Conservation (phyloP, 2,113 vertebrate genomes). For the Nannospalax galili region DNA sequence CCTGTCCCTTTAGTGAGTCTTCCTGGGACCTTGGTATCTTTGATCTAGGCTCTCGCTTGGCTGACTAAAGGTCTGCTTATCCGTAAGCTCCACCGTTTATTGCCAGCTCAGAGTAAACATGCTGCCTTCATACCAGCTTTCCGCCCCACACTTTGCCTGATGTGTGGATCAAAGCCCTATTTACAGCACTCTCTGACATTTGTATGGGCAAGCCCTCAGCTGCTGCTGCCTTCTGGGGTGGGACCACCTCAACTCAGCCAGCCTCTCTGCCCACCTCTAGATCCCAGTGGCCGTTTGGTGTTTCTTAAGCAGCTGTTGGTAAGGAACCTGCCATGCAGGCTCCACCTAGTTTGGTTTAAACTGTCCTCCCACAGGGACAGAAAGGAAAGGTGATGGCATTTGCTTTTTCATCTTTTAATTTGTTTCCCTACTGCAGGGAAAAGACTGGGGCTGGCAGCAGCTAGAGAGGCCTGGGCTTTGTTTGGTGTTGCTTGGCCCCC, state of each 20-base stretch:
- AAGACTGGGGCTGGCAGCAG: neutral
- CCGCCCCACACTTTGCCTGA: neutral
- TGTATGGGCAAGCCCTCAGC: neutral
- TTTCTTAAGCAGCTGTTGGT: neutral
- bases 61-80: neutral
- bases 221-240: neutral
- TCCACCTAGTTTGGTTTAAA: neutral
- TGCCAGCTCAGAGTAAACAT: neutral
- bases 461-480: slow-evolving; percentile 15
- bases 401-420: slow-evolving; percentile 53
- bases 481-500: neutral
- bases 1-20: neutral
- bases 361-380: neutral
- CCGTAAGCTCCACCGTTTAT: neutral
- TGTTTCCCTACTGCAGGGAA: neutral
- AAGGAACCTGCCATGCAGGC: neutral
- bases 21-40: neutral
- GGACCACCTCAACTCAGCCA: neutral
- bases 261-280: neutral
- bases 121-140: slow-evolving; percentile 8
- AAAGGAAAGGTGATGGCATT: slow-evolving; percentile 21
- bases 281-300: too few species aligned
- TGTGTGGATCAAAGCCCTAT: neutral
- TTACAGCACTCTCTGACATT: slow-evolving; percentile 29
- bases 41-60: neutral